phyloP scores from a whole-genome alignment of 2,797 vertebrate species.

The Sardinella longiceps region DNA sequence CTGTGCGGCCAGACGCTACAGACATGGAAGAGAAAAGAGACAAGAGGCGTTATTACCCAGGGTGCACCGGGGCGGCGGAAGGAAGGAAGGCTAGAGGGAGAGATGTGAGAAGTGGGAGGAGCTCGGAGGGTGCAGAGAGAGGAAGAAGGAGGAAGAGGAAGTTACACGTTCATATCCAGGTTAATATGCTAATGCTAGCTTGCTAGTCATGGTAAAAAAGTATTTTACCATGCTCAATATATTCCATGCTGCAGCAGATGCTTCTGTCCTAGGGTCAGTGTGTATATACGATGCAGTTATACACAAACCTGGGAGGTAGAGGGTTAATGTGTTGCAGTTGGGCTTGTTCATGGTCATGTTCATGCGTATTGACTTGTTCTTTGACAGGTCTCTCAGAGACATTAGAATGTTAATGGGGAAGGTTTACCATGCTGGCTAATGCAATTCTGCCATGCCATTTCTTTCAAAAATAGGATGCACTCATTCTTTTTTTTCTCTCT shows the following conservation, averaged over 20 bases:
- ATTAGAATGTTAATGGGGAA: slow-evolving; percentile 40
- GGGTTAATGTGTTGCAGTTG: background rate
- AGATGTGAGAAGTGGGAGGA: slow-evolving; percentile 44
- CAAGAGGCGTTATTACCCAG: slow-evolving; percentile 57
- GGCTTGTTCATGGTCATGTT: slow-evolving; percentile 43
- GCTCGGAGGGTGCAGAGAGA: slow-evolving; percentile 34
- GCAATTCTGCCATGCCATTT: slow-evolving; percentile 53
- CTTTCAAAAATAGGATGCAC: slow-evolving; percentile 30
- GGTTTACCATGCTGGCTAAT: slow-evolving; percentile 54
- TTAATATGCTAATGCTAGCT: background rate
- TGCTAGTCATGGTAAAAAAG: slow-evolving; percentile 40
- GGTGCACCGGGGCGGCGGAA: slow-evolving; percentile 19
- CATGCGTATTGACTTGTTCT: slow-evolving; percentile 48
- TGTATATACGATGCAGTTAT: slow-evolving; percentile 31
- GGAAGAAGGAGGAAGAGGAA: background rate
- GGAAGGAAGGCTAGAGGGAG: slow-evolving; percentile 24
- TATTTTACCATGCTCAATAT: slow-evolving; percentile 48
- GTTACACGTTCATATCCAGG: background rate
- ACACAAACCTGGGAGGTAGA: background rate
- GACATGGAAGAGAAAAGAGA: slow-evolving; percentile 57
- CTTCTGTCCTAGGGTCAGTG: slow-evolving; percentile 20
- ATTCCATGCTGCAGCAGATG: slow-evolving; percentile 43
- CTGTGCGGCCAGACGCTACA: slow-evolving; percentile 54
- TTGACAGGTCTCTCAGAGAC: background rate
- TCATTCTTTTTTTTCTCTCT: slow-evolving; percentile 31